phyloP scores from a whole-genome alignment of 1,140 invertebrate genomes.

The Potamilus streckersoni region DNA sequence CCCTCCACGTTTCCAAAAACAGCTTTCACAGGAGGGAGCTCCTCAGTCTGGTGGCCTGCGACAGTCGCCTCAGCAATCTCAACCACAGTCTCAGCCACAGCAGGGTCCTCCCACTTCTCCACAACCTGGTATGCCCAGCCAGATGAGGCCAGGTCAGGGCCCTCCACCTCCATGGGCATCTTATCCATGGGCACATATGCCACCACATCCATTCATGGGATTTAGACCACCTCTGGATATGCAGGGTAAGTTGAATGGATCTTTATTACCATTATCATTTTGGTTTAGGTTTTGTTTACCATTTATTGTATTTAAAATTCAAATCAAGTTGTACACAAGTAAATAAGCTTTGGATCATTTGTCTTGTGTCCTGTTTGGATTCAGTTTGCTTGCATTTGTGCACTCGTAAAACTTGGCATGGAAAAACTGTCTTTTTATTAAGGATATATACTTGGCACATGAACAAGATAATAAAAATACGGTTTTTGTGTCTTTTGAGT shows the following conservation, averaged over 20 bases:
- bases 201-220: constrained; percentile 55
- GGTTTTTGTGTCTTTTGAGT: too few species aligned
- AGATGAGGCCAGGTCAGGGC: constrained; percentile 55
- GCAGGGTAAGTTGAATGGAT: constrained; percentile 41
- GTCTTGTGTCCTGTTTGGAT: too few species aligned
- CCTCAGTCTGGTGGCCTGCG: constrained; percentile 18
- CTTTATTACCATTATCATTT: too few species aligned
- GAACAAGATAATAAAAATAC: too few species aligned
- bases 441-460: too few species aligned
- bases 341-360: too few species aligned
- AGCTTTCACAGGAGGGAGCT: constrained; percentile 63
- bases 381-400: too few species aligned
- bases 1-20: constrained; percentile 87
- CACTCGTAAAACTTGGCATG: too few species aligned
- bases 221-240: constrained; percentile 63
- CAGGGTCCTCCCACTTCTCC: constrained; percentile 40
- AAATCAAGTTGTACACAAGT: too few species aligned
- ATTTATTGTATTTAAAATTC: too few species aligned
- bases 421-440: too few species aligned
- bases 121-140: constrained; percentile 43
- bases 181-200: constrained; percentile 60
- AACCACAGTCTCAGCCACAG: constrained; percentile 31
- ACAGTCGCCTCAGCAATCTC: constrained; percentile 33
- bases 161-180: constrained; percentile 58
- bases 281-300: too few species aligned